Conservation (phyloP, 2,888 invertebrate species). For the Hartigia nigra region DNA sequence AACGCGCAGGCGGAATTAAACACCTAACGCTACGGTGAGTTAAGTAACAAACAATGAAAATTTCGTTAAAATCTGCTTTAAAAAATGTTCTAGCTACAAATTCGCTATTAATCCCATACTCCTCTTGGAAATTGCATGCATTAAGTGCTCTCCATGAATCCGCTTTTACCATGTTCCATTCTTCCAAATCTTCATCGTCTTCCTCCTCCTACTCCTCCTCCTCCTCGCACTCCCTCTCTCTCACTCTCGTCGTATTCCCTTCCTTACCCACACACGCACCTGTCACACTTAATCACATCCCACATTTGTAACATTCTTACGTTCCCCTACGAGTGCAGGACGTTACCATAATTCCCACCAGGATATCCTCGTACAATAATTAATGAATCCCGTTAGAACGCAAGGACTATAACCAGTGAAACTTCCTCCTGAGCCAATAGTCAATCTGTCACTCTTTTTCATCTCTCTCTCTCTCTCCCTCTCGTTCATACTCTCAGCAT, state of each 20-base stretch:
- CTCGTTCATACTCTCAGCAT: not conserved
- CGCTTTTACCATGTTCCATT: not conserved
- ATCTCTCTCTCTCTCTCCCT: not conserved
- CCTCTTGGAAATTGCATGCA: not conserved
- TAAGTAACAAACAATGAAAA: conserved; percentile 9
- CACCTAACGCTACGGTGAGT: conserved; percentile 8
- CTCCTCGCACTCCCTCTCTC: not conserved
- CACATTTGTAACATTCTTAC: not conserved
- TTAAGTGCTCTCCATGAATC: not conserved
- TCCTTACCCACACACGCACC: not conserved
- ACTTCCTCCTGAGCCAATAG: not conserved
- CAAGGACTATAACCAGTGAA: not conserved
- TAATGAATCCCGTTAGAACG: not conserved
- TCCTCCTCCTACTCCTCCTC: not conserved
- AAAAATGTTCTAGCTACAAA: conserved; percentile 3
- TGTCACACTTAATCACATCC: not conserved
- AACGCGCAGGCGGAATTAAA: not conserved
- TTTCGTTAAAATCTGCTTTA: conserved; percentile 1
- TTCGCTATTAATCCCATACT: not conserved
- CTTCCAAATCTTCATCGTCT: not conserved
- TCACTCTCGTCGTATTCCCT: not conserved
- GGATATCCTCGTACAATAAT: not conserved
- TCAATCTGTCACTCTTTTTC: not conserved
- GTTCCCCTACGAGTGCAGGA: not conserved
- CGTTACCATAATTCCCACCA: too few relatives aligned